These are phyloP conservation scores for Sturnira hondurensis DNA, from an alignment of 2,113 vertebrate genomes.

Conservation along the genomic window DNA sequence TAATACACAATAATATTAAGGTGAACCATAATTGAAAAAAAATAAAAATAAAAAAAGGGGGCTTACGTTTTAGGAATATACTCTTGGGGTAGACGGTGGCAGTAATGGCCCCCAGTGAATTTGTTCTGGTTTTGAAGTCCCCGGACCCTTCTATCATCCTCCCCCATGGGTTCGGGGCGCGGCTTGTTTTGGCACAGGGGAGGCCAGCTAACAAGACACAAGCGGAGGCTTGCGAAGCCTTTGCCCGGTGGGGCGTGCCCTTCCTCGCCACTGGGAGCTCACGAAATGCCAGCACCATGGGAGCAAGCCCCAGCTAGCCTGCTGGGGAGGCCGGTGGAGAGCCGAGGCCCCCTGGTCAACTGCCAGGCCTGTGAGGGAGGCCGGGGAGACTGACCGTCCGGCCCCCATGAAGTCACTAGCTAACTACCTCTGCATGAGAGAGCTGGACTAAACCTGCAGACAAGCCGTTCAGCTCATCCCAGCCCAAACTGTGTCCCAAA, in stretches of 20 bases:
- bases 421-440: neutral
- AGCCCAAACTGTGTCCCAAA: neutral
- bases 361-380: neutral
- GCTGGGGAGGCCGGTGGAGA: neutral
- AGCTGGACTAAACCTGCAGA: neutral
- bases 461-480: neutral
- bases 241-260: neutral
- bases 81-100: neutral
- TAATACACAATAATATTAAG: neutral
- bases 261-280: neutral
- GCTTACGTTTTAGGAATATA: neutral
- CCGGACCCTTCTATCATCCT: neutral
- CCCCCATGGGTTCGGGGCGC: neutral
- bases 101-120: neutral
- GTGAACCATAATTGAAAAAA: neutral
- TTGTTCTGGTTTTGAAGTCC: neutral
- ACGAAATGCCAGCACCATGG: neutral
- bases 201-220: neutral
- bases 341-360: neutral
- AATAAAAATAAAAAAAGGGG: neutral
- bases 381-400: neutral
- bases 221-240: constrained; percentile 35
- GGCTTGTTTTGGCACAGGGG: constrained; percentile 36
- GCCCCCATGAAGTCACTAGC: neutral
- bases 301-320: constrained; percentile 17